These are phyloP conservation scores for Phalacrocorax brasilianus DNA, from an alignment of 2,113 vertebrate species.

Conservation along the genomic window DNA sequence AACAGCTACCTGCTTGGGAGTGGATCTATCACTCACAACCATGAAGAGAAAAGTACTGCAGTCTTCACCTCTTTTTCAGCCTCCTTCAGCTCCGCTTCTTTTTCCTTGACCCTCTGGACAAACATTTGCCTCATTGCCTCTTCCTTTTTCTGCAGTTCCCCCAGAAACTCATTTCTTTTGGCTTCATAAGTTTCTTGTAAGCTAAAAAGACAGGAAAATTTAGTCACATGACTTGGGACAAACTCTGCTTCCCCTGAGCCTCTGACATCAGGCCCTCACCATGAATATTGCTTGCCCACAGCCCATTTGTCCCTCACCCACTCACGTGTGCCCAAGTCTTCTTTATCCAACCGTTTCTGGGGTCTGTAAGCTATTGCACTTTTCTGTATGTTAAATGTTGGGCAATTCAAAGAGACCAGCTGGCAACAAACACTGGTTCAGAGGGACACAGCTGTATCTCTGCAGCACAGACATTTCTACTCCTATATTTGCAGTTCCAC, in stretches of 20 bases:
- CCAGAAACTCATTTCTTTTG: slow-evolving; percentile 97
- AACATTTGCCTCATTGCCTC: slow-evolving; percentile 99
- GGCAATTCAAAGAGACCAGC: background rate
- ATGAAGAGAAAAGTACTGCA: background rate
- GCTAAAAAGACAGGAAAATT: slow-evolving; percentile 61
- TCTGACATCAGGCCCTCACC: background rate
- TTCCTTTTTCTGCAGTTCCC: slow-evolving; percentile 97
- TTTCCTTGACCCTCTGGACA: slow-evolving; percentile 98
- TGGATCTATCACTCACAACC: background rate
- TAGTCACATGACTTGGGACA: background rate
- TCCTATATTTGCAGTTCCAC: background rate
- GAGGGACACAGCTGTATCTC: background rate
- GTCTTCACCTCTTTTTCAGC: slow-evolving; percentile 94
- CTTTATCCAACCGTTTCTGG: background rate
- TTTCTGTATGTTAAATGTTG: background rate
- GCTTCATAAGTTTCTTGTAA: slow-evolving; percentile 98
- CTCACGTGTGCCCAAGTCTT: background rate
- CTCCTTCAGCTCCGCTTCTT: slow-evolving; percentile 96
- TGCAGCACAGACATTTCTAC: background rate
- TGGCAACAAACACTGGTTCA: background rate
- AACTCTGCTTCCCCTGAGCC: background rate
- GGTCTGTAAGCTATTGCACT: background rate
- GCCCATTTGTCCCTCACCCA: background rate
- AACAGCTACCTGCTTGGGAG: background rate
- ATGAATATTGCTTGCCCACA: background rate